phyloP scores from a whole-genome alignment of 1,140 invertebrate genomes.

The Bilobella aurantiaca region DNA sequence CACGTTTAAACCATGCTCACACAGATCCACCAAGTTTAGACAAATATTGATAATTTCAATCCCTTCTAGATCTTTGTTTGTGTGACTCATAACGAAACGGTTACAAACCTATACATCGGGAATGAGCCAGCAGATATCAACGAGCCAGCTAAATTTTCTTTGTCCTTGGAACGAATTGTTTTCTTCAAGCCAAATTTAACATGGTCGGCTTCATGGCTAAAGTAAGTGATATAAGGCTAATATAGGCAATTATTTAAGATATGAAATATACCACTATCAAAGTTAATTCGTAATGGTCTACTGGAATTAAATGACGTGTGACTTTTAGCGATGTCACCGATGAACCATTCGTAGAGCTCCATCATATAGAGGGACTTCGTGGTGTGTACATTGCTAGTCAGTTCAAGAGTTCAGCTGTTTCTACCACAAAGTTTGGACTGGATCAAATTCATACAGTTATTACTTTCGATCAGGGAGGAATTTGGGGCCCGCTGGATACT shows the following conservation, averaged over 20 bases:
- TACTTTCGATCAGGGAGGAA: slow-evolving; percentile 74
- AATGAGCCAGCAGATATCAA: slow-evolving; percentile 35
- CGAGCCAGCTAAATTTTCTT: slow-evolving; percentile 49
- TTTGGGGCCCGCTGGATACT: slow-evolving; percentile 61
- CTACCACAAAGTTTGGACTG: slow-evolving; percentile 49
- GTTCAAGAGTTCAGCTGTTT: slow-evolving; percentile 42
- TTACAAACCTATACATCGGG: slow-evolving; percentile 61
- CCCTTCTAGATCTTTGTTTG: slow-evolving; percentile 54
- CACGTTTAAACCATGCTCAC: too few relatives aligned
- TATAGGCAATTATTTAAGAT: neutral
- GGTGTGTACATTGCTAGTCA: slow-evolving; percentile 84
- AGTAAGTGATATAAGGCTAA: slow-evolving; percentile 50
- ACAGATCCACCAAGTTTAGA: neutral
- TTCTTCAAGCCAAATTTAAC: slow-evolving; percentile 71
- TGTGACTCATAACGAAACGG: slow-evolving; percentile 62
- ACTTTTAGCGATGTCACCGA: slow-evolving; percentile 57
- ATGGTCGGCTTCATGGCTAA: slow-evolving; percentile 68
- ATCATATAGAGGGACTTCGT: slow-evolving; percentile 71
- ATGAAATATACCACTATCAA: too few relatives aligned
- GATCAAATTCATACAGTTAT: slow-evolving; percentile 70
- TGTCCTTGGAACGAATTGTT: slow-evolving; percentile 70
- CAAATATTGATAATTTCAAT: slow-evolving; percentile 9
- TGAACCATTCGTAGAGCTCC: slow-evolving; percentile 76
- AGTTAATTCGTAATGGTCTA: neutral
- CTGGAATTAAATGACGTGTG: neutral